These are phyloP conservation scores for Orchesella flavescens DNA, from an alignment of 2,888 invertebrate species.

Conservation along the genomic window DNA sequence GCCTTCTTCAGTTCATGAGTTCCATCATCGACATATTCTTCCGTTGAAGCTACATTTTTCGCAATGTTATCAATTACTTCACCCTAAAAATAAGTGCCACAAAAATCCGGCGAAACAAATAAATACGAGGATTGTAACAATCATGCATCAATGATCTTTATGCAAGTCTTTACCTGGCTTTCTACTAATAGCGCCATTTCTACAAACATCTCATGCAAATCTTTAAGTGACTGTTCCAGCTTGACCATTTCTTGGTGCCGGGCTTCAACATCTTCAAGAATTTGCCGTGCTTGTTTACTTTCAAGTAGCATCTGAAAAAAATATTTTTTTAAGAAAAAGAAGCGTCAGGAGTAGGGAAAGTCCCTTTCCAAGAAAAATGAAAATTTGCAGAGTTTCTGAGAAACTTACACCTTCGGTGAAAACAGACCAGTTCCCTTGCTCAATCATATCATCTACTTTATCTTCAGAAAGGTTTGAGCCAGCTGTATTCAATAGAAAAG, in stretches of 20 bases:
- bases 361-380: too few relatives aligned
- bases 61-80: too few relatives aligned
- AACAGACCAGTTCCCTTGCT: slow-evolving; percentile 97
- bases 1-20: too few relatives aligned
- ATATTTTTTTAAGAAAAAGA: too few relatives aligned
- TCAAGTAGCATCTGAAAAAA: slow-evolving; percentile 96
- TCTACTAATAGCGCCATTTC: slow-evolving; percentile 99
- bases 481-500: background rate
- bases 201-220: slow-evolving; percentile 99
- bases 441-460: slow-evolving; percentile 98
- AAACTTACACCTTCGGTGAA: slow-evolving; percentile 84
- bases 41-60: too few relatives aligned
- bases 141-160: too few relatives aligned
- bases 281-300: slow-evolving; percentile 99
- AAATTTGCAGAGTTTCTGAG: too few relatives aligned
- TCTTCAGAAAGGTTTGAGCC: slow-evolving; percentile 81
- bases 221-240: slow-evolving; percentile 98
- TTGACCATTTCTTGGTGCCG: slow-evolving; percentile 99
- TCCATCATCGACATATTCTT: too few relatives aligned
- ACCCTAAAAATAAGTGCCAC: too few relatives aligned
- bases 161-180: slow-evolving; percentile 88
- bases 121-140: too few relatives aligned
- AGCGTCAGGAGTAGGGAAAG: too few relatives aligned
- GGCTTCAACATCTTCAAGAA: slow-evolving; percentile 99
- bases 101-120: too few relatives aligned